These are phyloP conservation scores for Brachymystax lenok DNA, from an alignment of 2,797 vertebrate species.

Conservation along the genomic window DNA sequence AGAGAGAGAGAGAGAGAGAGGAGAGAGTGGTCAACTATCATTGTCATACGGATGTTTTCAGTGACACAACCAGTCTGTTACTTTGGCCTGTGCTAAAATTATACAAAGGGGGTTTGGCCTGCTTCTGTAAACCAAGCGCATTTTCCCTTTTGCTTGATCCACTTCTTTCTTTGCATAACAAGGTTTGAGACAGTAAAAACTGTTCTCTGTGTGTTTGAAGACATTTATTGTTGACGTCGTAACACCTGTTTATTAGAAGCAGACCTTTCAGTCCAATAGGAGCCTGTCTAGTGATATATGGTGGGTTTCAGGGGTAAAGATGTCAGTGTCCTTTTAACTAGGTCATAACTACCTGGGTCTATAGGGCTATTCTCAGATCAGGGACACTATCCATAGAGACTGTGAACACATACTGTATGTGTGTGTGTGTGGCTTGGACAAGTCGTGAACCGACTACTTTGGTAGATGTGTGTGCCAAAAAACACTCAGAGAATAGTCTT, in stretches of 20 bases:
- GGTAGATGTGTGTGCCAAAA: background rate
- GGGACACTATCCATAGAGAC: background rate
- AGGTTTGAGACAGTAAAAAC: background rate
- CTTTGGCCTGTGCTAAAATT: background rate
- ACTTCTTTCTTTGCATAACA: background rate
- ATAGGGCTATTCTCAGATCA: background rate
- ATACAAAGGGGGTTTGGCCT: background rate
- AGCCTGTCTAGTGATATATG: slow-evolving; percentile 5
- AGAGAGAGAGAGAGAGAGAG: slow-evolving; percentile 9
- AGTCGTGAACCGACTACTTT: background rate
- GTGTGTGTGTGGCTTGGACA: background rate
- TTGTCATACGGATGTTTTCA: slow-evolving; percentile 15
- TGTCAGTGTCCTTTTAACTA: slow-evolving; percentile 1
- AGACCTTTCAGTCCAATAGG: background rate
- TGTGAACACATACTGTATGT: background rate
- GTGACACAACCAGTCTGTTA: background rate
- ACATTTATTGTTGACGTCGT: slow-evolving; percentile 12
- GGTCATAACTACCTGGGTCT: background rate
- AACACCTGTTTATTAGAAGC: background rate
- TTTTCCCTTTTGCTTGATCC: background rate
- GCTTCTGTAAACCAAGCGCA: background rate
- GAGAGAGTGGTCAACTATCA: background rate
- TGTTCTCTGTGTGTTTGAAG: background rate
- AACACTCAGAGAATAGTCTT: background rate
- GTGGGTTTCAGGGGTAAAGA: background rate